phyloP scores from a whole-genome alignment of 2,888 invertebrate genomes.

The Ormyrus labotus region DNA sequence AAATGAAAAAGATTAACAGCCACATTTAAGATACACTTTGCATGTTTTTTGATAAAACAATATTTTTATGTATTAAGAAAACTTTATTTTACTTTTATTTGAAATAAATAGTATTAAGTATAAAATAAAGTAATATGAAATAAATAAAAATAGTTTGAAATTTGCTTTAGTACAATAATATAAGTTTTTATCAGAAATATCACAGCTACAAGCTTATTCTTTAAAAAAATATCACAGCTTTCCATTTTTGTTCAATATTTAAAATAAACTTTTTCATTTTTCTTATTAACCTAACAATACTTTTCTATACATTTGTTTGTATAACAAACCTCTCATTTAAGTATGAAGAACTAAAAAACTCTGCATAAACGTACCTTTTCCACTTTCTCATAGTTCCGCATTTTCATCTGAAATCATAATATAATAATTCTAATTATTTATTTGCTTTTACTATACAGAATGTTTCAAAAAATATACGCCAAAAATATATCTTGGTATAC shows the following conservation, averaged over 20 bases:
- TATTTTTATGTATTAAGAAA: not conserved
- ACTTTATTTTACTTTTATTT: not conserved
- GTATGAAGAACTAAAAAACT: slow-evolving; percentile 53
- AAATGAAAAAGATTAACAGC: slow-evolving; percentile 51
- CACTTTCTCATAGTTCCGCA: slow-evolving; percentile 97
- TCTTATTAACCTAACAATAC: slow-evolving; percentile 24
- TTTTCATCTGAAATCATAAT: slow-evolving; percentile 90
- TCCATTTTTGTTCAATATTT: not conserved
- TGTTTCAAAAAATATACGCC: too few species aligned
- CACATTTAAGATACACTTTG: too few species aligned
- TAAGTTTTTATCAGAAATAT: slow-evolving; percentile 9
- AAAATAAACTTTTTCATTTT: slow-evolving; percentile 55
- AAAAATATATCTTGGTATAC: not conserved
- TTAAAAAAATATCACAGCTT: slow-evolving; percentile 14
- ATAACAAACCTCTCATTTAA: slow-evolving; percentile 49
- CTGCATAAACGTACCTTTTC: slow-evolving; percentile 90
- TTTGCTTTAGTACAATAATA: slow-evolving; percentile 20
- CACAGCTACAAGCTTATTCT: slow-evolving; percentile 6
- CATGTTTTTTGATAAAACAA: not conserved
- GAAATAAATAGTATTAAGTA: slow-evolving; percentile 4
- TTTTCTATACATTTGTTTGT: slow-evolving; percentile 31
- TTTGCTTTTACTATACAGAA: too few species aligned
- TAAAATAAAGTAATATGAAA: not conserved
- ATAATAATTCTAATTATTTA: not conserved
- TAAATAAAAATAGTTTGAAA: slow-evolving; percentile 3